These are phyloP conservation scores for Antigone vipio DNA, from an alignment of 2,113 vertebrate species.

Conservation along the genomic window DNA sequence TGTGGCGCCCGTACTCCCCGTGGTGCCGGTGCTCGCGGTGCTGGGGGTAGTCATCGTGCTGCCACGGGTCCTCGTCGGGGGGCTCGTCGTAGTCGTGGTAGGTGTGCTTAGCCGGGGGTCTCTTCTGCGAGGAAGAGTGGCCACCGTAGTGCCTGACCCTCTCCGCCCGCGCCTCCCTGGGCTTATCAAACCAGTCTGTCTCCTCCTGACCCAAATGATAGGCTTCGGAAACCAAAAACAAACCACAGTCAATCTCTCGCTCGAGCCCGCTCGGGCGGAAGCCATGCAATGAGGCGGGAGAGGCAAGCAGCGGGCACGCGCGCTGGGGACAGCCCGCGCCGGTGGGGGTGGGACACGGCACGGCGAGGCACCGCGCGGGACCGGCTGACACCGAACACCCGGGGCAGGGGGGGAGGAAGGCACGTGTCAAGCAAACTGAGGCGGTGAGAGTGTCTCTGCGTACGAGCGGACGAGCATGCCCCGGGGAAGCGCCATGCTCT, in stretches of 20 bases:
- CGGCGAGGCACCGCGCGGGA: constrained; percentile 59
- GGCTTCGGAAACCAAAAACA: constrained; percentile 95
- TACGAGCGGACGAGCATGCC: constrained; percentile 40
- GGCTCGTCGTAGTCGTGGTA: constrained; percentile 96
- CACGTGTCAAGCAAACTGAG: constrained; percentile 71
- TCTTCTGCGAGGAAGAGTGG: constrained; percentile 90
- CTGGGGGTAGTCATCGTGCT: constrained; percentile 86
- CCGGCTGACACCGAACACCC: constrained; percentile 53
- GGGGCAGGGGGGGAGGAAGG: constrained; percentile 61
- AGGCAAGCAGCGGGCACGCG: constrained; percentile 67
- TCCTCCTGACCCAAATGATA: constrained; percentile 99
- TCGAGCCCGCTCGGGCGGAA: constrained; percentile 73
- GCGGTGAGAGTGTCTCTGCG: constrained; percentile 62
- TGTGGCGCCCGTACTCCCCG: constrained; percentile 85
- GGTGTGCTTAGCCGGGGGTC: constrained; percentile 88
- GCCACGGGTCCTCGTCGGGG: constrained; percentile 88
- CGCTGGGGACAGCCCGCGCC: constrained; percentile 57
- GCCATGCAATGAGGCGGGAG: constrained; percentile 82
- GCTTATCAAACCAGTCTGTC: constrained; percentile 99
- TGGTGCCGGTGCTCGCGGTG: constrained; percentile 92
- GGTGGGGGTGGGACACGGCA: constrained; percentile 54
- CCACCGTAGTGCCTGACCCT: constrained; percentile 91
- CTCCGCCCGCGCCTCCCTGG: constrained; percentile 91
- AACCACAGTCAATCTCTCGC: constrained; percentile 75
- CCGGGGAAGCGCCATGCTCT: constrained; percentile 64